Conservation (phyloP, 2,888 invertebrate genomes). For the Cephus spinipes region DNA sequence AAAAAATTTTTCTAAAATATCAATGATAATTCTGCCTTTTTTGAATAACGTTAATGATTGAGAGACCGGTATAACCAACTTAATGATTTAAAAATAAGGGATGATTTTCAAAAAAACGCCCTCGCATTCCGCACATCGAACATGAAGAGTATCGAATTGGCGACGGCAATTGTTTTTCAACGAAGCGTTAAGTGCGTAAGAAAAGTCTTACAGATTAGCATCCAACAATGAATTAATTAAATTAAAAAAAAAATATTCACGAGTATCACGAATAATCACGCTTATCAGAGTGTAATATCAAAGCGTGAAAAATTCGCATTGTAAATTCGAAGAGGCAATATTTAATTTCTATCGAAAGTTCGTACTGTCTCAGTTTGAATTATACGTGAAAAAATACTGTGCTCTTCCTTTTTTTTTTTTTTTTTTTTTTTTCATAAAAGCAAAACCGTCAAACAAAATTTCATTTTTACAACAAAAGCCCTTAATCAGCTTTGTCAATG, state of each 20-base stretch:
- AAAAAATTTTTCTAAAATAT: too few relatives aligned
- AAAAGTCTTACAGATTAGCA: neutral
- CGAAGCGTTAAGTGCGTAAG: neutral
- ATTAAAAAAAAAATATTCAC: neutral
- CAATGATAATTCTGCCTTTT: too few relatives aligned
- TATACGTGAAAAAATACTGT: neutral
- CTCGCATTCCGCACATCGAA: neutral
- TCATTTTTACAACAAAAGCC: neutral
- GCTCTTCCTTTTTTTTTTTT: too few relatives aligned
- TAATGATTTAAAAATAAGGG: neutral
- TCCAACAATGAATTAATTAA: neutral
- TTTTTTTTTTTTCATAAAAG: neutral
- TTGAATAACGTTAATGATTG: neutral
- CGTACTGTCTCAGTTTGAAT: neutral
- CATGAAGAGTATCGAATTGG: neutral
- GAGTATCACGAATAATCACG: neutral
- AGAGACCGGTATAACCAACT: neutral
- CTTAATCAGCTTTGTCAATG: slow-evolving; percentile 45
- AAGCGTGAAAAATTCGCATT: neutral
- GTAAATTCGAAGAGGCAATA: slow-evolving; percentile 14
- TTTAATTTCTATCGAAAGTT: slow-evolving; percentile 13
- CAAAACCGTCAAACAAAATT: neutral
- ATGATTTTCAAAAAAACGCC: neutral
- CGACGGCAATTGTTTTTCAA: neutral
- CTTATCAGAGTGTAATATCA: neutral